Evolutionary conservation across 2,888 invertebrate genomes (phyloP).

Genomic region (Spilosoma lubricipeda): DNA sequence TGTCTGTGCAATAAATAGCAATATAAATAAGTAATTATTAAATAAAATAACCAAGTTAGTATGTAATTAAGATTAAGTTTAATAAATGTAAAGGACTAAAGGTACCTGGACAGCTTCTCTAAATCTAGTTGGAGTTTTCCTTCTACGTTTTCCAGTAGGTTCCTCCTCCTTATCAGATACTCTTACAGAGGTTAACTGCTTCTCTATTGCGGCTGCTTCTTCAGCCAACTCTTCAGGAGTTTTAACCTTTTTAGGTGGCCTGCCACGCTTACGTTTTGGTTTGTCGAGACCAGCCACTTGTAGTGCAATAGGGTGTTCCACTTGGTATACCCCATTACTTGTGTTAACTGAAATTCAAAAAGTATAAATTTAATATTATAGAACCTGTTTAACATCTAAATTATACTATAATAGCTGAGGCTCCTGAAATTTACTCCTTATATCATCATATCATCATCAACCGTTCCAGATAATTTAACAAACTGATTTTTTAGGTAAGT

Average conservation of each 20-base stretch:
- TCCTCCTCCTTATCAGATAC: constrained; percentile 69
- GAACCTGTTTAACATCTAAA: not conserved
- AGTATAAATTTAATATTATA: not conserved
- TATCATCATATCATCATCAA: no score
- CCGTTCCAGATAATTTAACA: no score
- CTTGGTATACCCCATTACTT: constrained; percentile 87
- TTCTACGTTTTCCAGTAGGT: constrained; percentile 86
- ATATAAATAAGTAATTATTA: no score
- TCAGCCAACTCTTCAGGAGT: constrained; percentile 70
- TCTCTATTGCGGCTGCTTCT: constrained; percentile 59
- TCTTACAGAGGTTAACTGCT: constrained; percentile 51
- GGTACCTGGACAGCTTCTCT: constrained; percentile 87
- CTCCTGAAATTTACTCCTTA: no score
- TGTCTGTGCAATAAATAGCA: no score
- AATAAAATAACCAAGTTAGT: no score
- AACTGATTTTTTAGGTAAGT: no score
- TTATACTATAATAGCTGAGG: not conserved
- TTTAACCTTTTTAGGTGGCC: constrained; percentile 88
- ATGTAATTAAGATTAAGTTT: not conserved
- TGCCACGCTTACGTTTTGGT: constrained; percentile 89
- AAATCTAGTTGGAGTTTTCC: constrained; percentile 88
- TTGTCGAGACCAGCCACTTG: constrained; percentile 88
- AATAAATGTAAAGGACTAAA: not conserved
- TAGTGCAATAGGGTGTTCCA: constrained; percentile 88
- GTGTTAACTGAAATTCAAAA: constrained; percentile 82